Percentiles rank a stretch among this genome's conserved stretches.
Evolutionary conservation across 2,888 invertebrate species (phyloP).

Genomic region (Achlya flavicornis): DNA sequence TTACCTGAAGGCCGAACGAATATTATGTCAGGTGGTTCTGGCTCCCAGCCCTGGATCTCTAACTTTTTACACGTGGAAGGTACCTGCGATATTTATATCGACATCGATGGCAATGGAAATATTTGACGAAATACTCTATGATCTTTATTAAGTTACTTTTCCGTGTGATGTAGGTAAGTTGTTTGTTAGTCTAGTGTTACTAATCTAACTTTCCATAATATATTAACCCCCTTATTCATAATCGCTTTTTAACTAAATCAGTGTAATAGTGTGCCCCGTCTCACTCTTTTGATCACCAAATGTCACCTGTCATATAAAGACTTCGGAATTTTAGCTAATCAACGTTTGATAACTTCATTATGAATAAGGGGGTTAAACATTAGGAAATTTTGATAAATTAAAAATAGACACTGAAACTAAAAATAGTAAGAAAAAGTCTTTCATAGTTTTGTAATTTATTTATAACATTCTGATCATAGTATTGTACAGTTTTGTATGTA

Average conservation of each 20-base stretch:
- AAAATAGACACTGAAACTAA: neutral
- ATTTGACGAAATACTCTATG: neutral
- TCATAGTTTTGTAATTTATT: neutral
- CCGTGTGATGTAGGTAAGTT: neutral
- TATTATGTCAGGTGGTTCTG: constrained; percentile 50
- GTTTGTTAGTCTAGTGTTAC: too few species aligned
- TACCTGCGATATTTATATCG: constrained; percentile 7
- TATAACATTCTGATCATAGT: neutral
- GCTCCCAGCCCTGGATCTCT: constrained; percentile 40
- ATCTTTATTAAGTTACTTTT: neutral
- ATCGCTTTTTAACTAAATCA: too few species aligned
- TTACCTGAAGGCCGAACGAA: constrained; percentile 68
- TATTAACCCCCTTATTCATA: too few species aligned
- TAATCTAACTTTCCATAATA: too few species aligned
- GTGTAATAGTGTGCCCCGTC: too few species aligned
- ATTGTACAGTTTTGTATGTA: neutral
- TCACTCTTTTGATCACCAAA: too few species aligned
- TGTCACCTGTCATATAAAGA: too few species aligned
- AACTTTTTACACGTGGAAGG: constrained; percentile 31
- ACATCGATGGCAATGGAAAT: neutral
- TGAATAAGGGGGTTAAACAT: too few species aligned
- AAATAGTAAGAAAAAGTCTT: neutral
- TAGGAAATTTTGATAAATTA: neutral
- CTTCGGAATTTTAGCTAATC: too few species aligned
- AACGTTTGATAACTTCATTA: too few species aligned